Base-by-base conservation (phyloP, 2,113 vertebrate species). In the Caranx melampygus region DNA sequence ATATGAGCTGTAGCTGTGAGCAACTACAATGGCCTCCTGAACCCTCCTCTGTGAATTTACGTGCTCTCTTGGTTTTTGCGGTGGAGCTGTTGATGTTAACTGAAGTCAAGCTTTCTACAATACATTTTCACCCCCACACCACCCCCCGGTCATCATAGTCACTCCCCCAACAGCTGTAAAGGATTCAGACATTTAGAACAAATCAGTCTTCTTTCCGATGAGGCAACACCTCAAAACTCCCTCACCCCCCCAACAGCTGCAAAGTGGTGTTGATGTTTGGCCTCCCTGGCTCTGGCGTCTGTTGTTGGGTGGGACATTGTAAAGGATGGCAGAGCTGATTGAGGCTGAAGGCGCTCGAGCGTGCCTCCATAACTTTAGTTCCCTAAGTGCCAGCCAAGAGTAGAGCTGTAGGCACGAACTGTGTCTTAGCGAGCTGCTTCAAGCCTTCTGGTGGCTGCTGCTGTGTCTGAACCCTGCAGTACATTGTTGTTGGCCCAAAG, bases 401-500 rank as follows among this genome's bases (percentile, higher is more conserved):
- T 83, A 89, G 91, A 89, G 91, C 88, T 90, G 84, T 72, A 61
- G 21, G 72, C n/a, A 26, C 6, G 3, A 8, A 8, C 37, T 47
- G 51, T 44, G 82, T 26, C 31, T 52, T 42, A 5, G 64, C 26
- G 45, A 77, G 54, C 72, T 54, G 26, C 71, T 59, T 47, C 16
- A 60, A 15, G 37, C 5, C 14, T 42, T 47, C 20, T 72, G 67
- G 18, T 61, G 21, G 67, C 54, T 59, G 69, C 47, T 59, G 54
- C 26, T 65, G 55, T 71, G 81, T 76, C 62, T 51, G 57, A 72
- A 69, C 49, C 54, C 11, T 47, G 31, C 49, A 52, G 37, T 64
- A 66, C 75, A 62, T 87, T 84, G 67, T 72, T 88, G 54, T 84
- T 86, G 84, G 80, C 78, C 26, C 18, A 13, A 57, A 26, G 42